These are phyloP conservation scores for Pelecanus crispus DNA, from an alignment of 2,113 vertebrate genomes.

Conservation along the genomic window DNA sequence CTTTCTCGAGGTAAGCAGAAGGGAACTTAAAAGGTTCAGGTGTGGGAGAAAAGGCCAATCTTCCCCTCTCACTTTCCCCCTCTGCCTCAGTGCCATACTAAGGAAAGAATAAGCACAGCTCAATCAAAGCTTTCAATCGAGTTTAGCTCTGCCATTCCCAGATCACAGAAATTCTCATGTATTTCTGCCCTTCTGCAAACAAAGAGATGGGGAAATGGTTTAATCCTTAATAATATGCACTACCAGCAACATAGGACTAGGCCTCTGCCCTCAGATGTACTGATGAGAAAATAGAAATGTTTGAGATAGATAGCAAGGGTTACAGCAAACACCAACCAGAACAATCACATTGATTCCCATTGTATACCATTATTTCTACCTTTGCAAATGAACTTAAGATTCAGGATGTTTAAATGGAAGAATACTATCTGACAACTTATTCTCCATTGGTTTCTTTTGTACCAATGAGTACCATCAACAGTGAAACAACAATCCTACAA, in stretches of 20 bases:
- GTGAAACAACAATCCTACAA: background rate
- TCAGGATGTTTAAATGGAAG: conserved; percentile 25
- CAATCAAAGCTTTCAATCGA: background rate
- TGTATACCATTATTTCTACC: background rate
- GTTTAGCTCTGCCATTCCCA: background rate
- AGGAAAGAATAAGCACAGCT: background rate
- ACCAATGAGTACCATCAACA: background rate
- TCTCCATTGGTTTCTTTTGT: conserved; percentile 13
- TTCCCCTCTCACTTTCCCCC: background rate
- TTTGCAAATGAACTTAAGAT: conserved; percentile 28
- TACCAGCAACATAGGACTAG: background rate
- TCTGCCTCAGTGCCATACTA: background rate
- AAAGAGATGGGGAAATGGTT: background rate
- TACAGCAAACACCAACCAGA: background rate
- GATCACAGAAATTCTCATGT: background rate
- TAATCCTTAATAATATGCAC: background rate
- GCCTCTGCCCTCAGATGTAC: background rate
- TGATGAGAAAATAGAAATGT: background rate
- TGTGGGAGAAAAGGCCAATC: background rate
- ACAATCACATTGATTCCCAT: background rate
- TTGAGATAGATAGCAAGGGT: background rate
- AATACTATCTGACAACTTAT: conserved; percentile 27
- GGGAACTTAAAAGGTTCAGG: background rate
- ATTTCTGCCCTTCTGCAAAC: background rate
- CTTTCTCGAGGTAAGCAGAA: background rate